Base-by-base conservation (phyloP, 92 coral and sea anemone genomes). In the Phymanthus crucifer region DNA sequence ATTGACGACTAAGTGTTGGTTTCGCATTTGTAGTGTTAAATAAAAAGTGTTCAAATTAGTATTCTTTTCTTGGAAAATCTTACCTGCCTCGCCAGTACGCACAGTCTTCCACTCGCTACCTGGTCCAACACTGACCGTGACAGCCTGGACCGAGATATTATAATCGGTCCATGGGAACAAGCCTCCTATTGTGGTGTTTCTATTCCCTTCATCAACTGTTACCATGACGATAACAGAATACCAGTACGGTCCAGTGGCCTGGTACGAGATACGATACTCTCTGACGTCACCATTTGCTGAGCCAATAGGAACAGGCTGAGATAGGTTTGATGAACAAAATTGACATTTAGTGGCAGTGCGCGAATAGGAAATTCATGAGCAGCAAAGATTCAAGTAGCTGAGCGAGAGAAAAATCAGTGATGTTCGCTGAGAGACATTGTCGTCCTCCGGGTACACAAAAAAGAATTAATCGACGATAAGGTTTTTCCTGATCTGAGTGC, bases 51-150 rank as follows among this genome's bases (percentile, higher is more conserved):
- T 38, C 29, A 54, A 54, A 54, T 21, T 4, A n/a, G n/a, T n/a
- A 24, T 21, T n/a, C n/a, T 7, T 8, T 11, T 21, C 27, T 21
- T 21, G 27, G 4, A 54, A 21, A 1, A 54, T 61, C 68, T 61
- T 61, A 93, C 99, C 96, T 71, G 91, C 92, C 87, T 95, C 97
- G 6, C 46, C n/a, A 27, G 99, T 95, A 75, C 85, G 84, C 71
- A 83, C 80, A 73, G 84, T 81, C 77, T 72, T 77, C 85, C 87
- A 79, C 5, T 57, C 66, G 71, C 96, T 89, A 83, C 37, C 76
- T n/a, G 97, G 97, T 61, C 99, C 99, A 56, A 61, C 40, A 37
- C 70, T 80, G 58, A 93, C 89, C 69, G 99, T 95, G 66, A 85
- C 47, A 61, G 98, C 99, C 83, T 86, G 91, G 56, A 95, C 91